These are phyloP conservation scores for Suncus etruscus DNA, from an alignment of 2,113 vertebrate species.

Conservation along the genomic window DNA sequence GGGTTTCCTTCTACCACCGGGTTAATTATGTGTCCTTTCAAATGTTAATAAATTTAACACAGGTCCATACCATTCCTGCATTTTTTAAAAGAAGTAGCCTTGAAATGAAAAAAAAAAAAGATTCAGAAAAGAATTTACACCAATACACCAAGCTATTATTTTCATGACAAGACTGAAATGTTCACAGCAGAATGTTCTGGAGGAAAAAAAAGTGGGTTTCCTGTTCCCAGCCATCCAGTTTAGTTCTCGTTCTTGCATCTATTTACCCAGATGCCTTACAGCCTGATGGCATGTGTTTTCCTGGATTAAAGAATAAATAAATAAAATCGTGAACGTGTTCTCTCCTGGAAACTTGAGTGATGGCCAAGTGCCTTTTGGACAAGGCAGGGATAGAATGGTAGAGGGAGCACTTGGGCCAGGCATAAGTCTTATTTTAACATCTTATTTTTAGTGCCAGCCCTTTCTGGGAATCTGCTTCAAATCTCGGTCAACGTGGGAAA, in stretches of 20 bases:
- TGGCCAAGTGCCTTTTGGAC: neutral
- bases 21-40: constrained; percentile 78
- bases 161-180: neutral
- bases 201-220: neutral
- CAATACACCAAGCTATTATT: neutral
- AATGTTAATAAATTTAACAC: constrained; percentile 81
- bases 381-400: neutral
- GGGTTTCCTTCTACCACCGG: constrained; percentile 44
- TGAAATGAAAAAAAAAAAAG: neutral
- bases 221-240: neutral
- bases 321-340: constrained; percentile 17
- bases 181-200: neutral
- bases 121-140: constrained; percentile 44
- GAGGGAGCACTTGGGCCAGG: neutral
- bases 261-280: constrained; percentile 31
- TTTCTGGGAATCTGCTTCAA: constrained; percentile 34
- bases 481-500: neutral
- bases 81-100: constrained; percentile 65
- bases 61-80: constrained; percentile 45
- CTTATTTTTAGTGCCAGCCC: neutral
- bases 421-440: constrained; percentile 56
- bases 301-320: constrained; percentile 10
- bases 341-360: constrained; percentile 15
- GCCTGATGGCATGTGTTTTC: constrained; percentile 34
- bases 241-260: constrained; percentile 25